These are phyloP conservation scores for Samia ricini DNA, from an alignment of 1,140 invertebrate species.

Conservation along the genomic window DNA sequence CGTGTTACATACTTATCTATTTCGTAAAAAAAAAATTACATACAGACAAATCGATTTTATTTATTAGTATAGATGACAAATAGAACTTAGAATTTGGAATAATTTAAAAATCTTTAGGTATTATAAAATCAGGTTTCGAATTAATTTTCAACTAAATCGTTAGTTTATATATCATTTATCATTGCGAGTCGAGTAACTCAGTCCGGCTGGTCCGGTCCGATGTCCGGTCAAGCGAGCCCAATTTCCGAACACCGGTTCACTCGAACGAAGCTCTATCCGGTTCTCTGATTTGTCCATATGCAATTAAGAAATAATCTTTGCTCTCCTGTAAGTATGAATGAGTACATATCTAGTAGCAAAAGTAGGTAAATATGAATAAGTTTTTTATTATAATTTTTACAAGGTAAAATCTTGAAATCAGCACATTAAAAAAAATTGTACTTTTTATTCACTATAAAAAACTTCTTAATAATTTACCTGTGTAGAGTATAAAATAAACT, in stretches of 20 bases:
- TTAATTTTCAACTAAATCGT: background rate
- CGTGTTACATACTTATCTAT: too few species aligned
- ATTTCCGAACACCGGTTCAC: conserved; percentile 27
- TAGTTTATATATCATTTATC: background rate
- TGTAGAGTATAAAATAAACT: too few species aligned
- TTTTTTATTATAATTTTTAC: too few species aligned
- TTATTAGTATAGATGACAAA: too few species aligned
- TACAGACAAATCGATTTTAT: too few species aligned
- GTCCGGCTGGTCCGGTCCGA: background rate
- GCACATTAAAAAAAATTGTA: too few species aligned
- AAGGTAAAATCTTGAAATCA: too few species aligned
- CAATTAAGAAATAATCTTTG: background rate
- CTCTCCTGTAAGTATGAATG: background rate
- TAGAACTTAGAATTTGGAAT: background rate
- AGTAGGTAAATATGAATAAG: too few species aligned
- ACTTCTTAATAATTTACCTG: too few species aligned
- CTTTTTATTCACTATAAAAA: too few species aligned
- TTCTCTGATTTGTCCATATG: background rate
- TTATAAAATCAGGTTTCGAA: background rate
- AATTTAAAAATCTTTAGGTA: conserved; percentile 1
- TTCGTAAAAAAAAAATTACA: too few species aligned
- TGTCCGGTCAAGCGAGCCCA: conserved; percentile 20
- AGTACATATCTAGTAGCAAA: too few species aligned
- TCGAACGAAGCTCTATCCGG: background rate
- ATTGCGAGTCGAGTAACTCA: background rate